A percentile compares a stretch with the other conserved stretches of the same genome.
Conservation (phyloP, 2,888 invertebrate species). For the Trypoxylon attenuatum region DNA sequence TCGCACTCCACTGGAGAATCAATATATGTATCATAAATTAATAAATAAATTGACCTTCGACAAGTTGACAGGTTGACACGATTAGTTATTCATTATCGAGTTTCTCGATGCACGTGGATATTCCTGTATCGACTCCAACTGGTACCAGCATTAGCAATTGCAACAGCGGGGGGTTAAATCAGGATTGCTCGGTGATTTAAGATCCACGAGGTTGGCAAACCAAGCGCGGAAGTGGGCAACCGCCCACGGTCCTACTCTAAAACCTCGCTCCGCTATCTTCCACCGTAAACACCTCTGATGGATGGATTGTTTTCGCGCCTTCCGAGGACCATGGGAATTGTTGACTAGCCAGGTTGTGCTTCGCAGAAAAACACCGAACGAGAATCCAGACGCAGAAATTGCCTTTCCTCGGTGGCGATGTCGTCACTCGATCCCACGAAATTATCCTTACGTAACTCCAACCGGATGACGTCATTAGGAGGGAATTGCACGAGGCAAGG, state of each 20-base stretch:
- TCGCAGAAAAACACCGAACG: slow-evolving; percentile 18
- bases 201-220: slow-evolving; percentile 30
- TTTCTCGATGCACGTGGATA: background rate
- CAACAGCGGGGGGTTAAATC: slow-evolving; percentile 12
- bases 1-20: background rate
- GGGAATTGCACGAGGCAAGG: background rate
- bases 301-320: slow-evolving; percentile 65
- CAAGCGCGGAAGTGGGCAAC: slow-evolving; percentile 13
- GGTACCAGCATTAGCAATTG: slow-evolving; percentile 15
- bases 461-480: background rate
- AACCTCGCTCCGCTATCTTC: slow-evolving; percentile 7
- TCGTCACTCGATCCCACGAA: slow-evolving; percentile 7
- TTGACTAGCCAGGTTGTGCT: slow-evolving; percentile 33
- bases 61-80: too few species aligned
- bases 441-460: background rate
- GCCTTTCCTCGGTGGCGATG: background rate
- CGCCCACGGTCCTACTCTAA: slow-evolving; percentile 8
- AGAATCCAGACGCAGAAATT: slow-evolving; percentile 1
- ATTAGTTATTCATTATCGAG: too few species aligned
- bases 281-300: slow-evolving; percentile 60
- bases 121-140: background rate
- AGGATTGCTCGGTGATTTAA: slow-evolving; percentile 35
- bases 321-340: slow-evolving; percentile 43
- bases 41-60: too few species aligned
- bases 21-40: too few species aligned